Conservation (phyloP, 2,888 invertebrate species). For the Noctua janthe region DNA sequence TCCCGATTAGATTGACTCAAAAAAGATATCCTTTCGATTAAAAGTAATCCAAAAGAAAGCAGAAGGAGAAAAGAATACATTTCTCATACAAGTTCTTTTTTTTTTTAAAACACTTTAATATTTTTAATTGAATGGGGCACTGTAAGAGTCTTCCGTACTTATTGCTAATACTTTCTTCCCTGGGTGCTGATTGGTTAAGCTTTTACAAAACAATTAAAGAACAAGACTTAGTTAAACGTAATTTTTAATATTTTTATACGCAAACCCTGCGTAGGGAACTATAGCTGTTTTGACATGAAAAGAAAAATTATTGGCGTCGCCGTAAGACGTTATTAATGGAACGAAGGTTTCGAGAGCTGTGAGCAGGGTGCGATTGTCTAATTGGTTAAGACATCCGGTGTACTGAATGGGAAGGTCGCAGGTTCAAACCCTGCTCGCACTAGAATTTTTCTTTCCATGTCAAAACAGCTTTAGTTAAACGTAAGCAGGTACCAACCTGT, state of each 20-base stretch:
- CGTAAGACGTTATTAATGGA: too few relatives aligned
- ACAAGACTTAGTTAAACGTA: neutral
- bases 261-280: too few relatives aligned
- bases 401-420: too few relatives aligned
- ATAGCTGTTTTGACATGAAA: too few relatives aligned
- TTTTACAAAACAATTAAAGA: neutral
- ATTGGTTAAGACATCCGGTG: too few relatives aligned
- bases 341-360: too few relatives aligned
- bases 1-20: neutral
- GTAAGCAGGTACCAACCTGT: constrained; percentile 39
- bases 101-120: neutral
- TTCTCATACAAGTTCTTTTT: neutral
- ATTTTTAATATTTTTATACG: neutral
- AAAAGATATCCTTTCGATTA: neutral
- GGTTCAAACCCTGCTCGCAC: too few relatives aligned
- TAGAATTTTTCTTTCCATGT: too few relatives aligned
- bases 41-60: neutral
- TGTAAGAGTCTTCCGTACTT: neutral
- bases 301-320: too few relatives aligned
- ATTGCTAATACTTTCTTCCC: neutral
- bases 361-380: too few relatives aligned
- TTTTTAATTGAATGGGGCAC: neutral
- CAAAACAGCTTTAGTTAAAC: neutral
- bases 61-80: neutral
- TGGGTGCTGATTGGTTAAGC: neutral